Conservation (phyloP, 2,113 vertebrate genomes). For the Anhinga rufa region DNA sequence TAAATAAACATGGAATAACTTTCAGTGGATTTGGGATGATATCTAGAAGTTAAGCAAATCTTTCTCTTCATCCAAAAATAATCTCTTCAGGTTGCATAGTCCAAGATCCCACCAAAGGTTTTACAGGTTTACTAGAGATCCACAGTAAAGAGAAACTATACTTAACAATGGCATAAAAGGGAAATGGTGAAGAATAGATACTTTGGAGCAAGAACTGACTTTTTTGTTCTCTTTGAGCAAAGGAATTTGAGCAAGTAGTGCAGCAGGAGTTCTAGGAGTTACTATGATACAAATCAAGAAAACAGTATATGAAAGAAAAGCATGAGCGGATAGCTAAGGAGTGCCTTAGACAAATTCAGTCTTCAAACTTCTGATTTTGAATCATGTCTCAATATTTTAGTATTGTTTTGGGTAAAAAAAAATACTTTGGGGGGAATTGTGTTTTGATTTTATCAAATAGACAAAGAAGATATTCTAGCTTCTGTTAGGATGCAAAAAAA, state of each 20-base stretch:
- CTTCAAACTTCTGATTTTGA: not conserved
- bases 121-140: not conserved
- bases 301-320: not conserved
- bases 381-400: not conserved
- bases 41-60: not conserved
- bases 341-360: not conserved
- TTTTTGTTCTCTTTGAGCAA: not conserved
- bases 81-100: not conserved
- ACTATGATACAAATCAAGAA: not conserved
- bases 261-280: not conserved
- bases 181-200: not conserved
- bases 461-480: not conserved
- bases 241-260: not conserved
- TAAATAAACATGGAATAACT: constrained; percentile 16
- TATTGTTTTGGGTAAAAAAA: not conserved
- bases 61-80: not conserved
- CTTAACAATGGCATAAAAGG: not conserved
- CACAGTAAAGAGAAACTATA: not conserved
- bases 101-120: not conserved
- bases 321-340: not conserved
- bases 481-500: not conserved
- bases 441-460: not conserved
- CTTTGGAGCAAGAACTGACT: not conserved
- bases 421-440: accelerated
- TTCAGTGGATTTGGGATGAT: not conserved